Percentiles rank a stretch among this genome's conserved stretches.
Evolutionary conservation across 1,140 invertebrate genomes (phyloP).

Genomic region (Lutraria rhynchaena): DNA sequence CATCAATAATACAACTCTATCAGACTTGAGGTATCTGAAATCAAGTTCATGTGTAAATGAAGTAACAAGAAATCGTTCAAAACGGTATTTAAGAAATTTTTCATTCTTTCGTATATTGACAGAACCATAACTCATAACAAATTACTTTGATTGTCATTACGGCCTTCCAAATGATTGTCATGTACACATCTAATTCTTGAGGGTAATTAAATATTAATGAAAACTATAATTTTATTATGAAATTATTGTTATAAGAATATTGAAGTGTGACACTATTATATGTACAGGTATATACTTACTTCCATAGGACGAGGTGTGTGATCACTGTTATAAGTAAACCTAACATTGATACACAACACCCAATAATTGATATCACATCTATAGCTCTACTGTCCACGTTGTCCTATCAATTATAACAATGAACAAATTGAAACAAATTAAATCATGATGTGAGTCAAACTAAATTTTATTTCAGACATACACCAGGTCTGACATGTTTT

Average conservation of each 20-base stretch:
- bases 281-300: conserved; percentile 27
- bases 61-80: not conserved
- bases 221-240: no score
- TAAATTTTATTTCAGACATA: not conserved
- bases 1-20: conserved; percentile 63
- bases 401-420: conserved; percentile 6
- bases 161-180: no score
- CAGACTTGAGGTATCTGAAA: conserved; percentile 62
- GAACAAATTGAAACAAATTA: not conserved
- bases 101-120: no score
- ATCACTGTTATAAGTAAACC: conserved; percentile 56
- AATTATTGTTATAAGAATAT: no score
- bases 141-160: no score
- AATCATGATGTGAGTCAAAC: not conserved
- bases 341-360: conserved; percentile 60
- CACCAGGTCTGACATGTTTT: not conserved
- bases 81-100: no score
- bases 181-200: no score
- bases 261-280: no score
- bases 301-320: conserved; percentile 53
- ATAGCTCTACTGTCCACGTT: conserved; percentile 31
- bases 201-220: no score
- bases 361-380: conserved; percentile 51
- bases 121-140: no score
- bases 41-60: not conserved